Percentiles rank a stretch among this genome's conserved stretches.
These are phyloP conservation scores for Patella ulyssiponensis DNA, from an alignment of 2,888 invertebrate species.

Conservation along the genomic window DNA sequence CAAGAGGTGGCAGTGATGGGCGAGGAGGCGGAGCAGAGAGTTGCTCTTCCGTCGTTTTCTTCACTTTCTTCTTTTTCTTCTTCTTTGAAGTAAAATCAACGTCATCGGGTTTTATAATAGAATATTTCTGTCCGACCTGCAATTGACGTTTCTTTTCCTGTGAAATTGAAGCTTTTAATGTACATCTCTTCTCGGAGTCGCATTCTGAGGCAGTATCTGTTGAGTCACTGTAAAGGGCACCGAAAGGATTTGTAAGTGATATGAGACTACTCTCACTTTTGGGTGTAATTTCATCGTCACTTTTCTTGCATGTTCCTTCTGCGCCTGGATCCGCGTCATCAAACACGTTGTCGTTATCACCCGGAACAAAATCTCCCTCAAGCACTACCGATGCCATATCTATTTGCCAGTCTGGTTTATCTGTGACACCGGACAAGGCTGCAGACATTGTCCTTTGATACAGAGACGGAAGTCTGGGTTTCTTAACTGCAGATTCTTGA, in stretches of 20 bases:
- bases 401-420: constrained; percentile 13
- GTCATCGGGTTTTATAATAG: neutral
- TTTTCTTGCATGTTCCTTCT: constrained; percentile 4
- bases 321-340: neutral
- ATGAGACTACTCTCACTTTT: constrained; percentile 1
- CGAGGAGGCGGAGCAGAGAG: neutral
- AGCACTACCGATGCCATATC: constrained; percentile 13
- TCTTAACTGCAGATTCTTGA: constrained; percentile 13
- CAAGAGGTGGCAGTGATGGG: neutral
- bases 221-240: constrained; percentile 18
- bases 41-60: neutral
- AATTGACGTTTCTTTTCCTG: neutral
- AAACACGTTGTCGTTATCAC: constrained; percentile 20
- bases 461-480: constrained; percentile 31
- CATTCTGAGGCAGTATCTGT: constrained; percentile 25
- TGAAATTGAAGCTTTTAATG: neutral
- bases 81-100: neutral
- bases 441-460: constrained; percentile 40
- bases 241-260: constrained; percentile 22
- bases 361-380: constrained; percentile 3
- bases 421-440: constrained; percentile 28
- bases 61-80: constrained; percentile 4
- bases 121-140: neutral
- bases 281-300: constrained; percentile 19
- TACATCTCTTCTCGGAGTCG: constrained; percentile 1